phyloP scores from a whole-genome alignment of 1,140 invertebrate genomes.

The Drosophila biarmipes region DNA sequence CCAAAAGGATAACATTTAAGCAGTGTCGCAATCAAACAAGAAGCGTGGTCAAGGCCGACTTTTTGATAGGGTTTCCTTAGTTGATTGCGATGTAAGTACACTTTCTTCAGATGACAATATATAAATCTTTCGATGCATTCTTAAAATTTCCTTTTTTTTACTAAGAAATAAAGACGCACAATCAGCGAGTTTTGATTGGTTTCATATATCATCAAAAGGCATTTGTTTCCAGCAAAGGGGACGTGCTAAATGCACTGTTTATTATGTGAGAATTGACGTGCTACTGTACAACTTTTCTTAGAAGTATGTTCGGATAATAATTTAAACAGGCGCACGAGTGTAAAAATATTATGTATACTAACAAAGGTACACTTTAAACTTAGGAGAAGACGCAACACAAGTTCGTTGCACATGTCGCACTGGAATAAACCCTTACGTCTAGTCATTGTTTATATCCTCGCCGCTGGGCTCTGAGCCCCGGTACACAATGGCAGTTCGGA shows the following conservation, averaged over 20 bases:
- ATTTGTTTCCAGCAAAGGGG: constrained; percentile 52
- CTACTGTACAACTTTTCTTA: constrained; percentile 74
- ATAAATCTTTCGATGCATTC: constrained; percentile 29
- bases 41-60: neutral
- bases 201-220: neutral
- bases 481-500: constrained; percentile 26
- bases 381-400: constrained; percentile 76
- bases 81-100: constrained; percentile 33
- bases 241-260: constrained; percentile 58
- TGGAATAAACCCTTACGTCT: constrained; percentile 78
- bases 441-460: constrained; percentile 58
- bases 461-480: constrained; percentile 38
- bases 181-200: constrained; percentile 7
- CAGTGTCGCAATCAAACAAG: constrained; percentile 23
- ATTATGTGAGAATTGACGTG: constrained; percentile 69
- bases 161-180: constrained; percentile 37
- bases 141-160: constrained; percentile 19
- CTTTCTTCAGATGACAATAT: constrained; percentile 24
- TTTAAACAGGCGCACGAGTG: constrained; percentile 74
- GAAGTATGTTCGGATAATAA: constrained; percentile 66
- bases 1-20: constrained; percentile 30
- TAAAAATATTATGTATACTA: constrained; percentile 72
- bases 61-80: neutral
- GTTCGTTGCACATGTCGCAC: constrained; percentile 75
- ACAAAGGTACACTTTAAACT: constrained; percentile 79